Evolutionary conservation across 2,113 vertebrate species (phyloP).

Genomic region (Crocuta crocuta): DNA sequence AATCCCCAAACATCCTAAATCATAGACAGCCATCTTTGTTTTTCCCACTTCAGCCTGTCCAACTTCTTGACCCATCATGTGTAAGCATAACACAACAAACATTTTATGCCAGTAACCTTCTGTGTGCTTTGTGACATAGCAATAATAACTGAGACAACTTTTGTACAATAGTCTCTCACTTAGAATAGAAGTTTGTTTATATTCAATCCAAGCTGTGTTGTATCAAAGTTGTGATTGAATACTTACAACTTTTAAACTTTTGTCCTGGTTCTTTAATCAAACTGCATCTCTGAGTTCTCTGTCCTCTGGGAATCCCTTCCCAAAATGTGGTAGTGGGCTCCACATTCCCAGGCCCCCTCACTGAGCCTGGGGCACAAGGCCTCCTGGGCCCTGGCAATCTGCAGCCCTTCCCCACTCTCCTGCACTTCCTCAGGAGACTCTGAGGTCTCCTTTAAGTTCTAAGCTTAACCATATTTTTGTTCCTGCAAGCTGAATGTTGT

Average conservation of each 20-base stretch:
- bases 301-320: no score
- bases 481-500: neutral
- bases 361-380: no score
- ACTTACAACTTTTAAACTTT: neutral
- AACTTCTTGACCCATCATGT: neutral
- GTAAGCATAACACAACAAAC: neutral
- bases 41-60: accelerated
- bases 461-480: neutral
- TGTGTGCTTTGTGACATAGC: neutral
- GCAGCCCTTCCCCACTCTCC: no score
- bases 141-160: accelerated
- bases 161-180: neutral
- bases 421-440: no score
- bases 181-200: neutral
- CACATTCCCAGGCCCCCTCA: no score
- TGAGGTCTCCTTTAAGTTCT: neutral
- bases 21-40: neutral
- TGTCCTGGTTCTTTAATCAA: neutral
- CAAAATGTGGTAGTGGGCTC: no score
- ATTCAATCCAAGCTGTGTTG: no score
- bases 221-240: neutral
- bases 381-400: no score
- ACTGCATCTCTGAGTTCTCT: neutral
- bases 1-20: neutral
- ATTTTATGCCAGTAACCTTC: neutral